Base-by-base conservation (phyloP, 1,140 invertebrate species). In the Drosophila kikkawai region DNA sequence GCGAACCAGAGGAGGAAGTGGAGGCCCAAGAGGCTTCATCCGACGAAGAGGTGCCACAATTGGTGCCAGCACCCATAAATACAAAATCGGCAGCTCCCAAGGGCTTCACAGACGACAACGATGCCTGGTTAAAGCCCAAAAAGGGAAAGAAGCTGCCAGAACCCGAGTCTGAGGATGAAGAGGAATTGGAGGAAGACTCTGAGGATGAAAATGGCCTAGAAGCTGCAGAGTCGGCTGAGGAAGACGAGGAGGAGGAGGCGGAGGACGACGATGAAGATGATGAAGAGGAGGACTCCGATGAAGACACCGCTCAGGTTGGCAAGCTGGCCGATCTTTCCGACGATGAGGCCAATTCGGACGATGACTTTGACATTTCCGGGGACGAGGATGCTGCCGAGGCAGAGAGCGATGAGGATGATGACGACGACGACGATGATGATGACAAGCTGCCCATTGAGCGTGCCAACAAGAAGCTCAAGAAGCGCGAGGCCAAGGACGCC, bases 401-500 rank as follows among this genome's bases (percentile, higher is more conserved):
- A 8, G 77, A 79, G 1, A 85, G 91, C 51, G 87, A 82, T 26
- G 81, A 88, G 8, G 77, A 82, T 26, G 91, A 82, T 5, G 77
- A 88, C 6, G 86, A 91, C 0, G 91, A 93, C 17, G 92, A 94
- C 36, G 91, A 93, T 37, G 93, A 94, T 68, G 94, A 95, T 81
- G 94, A 95, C 82, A 95, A 96, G 91, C 91, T 97, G 91, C 97
- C 97, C 2, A 97, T 99, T 93, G 98, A 99, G 94, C 97, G 96
- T 92, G 95, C 96, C 69, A 96, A 97, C 64, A 96, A 96, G 69
- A 97, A 96, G 92, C 93, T 99, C 3, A 95, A 95, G 86, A 96
- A 96, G 80, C 96, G 97, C 87, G 94, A 96, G 91, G 94, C 95
- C 67, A 91, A 95, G 84, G 95, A 96, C 75, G 94, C 95, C 50